phyloP scores from a whole-genome alignment of 2,113 vertebrate species.

The Cinclus cinclus region DNA sequence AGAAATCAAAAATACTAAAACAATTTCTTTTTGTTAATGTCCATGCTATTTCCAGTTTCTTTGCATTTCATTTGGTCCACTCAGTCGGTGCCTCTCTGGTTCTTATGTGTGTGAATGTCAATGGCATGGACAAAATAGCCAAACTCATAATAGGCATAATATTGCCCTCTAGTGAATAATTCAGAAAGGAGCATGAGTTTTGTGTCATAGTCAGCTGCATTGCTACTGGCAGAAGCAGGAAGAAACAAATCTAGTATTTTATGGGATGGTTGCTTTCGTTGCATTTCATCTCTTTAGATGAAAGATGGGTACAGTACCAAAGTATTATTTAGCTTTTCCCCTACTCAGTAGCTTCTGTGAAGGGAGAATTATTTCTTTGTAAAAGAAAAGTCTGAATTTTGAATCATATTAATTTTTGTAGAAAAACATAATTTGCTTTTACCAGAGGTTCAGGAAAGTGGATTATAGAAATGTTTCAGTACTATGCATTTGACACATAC shows the following conservation, averaged over 20 bases:
- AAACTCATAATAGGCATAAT: constrained; percentile 48
- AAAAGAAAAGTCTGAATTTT: neutral
- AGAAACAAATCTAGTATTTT: neutral
- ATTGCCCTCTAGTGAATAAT: constrained; percentile 66
- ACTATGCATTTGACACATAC: constrained; percentile 53
- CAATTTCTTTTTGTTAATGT: neutral
- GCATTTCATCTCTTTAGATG: neutral
- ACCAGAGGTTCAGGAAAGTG: neutral
- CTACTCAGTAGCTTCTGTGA: neutral
- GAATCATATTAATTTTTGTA: neutral
- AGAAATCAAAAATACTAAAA: neutral
- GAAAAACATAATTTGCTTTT: neutral
- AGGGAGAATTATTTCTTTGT: neutral
- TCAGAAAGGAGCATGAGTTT: neutral
- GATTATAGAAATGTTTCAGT: neutral
- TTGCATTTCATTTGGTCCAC: neutral
- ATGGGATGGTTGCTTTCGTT: neutral
- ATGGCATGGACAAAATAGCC: neutral
- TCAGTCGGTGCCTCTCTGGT: neutral
- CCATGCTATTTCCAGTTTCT: neutral
- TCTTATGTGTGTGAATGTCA: neutral
- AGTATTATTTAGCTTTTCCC: neutral
- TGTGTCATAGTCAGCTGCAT: neutral
- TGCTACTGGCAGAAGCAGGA: neutral
- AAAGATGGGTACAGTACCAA: neutral